These are phyloP conservation scores for Probosciger aterrimus DNA, from an alignment of 2,113 vertebrate species.

Conservation along the genomic window DNA sequence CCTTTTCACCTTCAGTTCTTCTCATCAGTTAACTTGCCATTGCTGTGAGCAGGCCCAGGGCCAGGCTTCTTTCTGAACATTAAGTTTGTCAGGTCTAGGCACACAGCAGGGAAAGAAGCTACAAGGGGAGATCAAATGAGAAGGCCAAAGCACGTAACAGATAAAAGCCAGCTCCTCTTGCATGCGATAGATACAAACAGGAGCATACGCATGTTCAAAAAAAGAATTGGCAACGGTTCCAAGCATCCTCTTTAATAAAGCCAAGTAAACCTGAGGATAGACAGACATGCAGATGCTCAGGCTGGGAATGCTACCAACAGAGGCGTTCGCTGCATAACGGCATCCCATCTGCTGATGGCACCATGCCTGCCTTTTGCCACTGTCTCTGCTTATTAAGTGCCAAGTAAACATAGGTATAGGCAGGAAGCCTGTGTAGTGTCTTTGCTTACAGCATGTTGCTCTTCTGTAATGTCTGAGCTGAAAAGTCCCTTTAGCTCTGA, in stretches of 20 bases:
- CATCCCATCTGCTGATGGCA: conserved; percentile 52
- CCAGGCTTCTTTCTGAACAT: background rate
- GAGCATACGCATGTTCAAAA: conserved; percentile 24
- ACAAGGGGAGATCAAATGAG: background rate
- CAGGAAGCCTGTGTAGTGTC: background rate
- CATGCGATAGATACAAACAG: background rate
- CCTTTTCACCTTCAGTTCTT: background rate
- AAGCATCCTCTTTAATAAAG: conserved; percentile 27
- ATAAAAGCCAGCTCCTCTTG: conserved; percentile 4
- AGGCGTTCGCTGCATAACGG: background rate
- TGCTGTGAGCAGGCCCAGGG: background rate
- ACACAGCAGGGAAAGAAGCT: background rate
- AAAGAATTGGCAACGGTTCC: background rate
- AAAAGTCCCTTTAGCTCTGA: background rate
- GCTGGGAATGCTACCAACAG: conserved; percentile 21
- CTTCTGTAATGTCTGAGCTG: background rate
- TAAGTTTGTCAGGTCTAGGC: background rate
- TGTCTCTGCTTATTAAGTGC: background rate
- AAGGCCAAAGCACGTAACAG: background rate
- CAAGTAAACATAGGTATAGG: conserved; percentile 4
- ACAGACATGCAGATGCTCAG: conserved; percentile 36
- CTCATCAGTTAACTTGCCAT: background rate
- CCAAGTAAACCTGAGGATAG: conserved; percentile 41
- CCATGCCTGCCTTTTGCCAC: background rate
- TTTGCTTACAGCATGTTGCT: background rate